A percentile compares a stretch with the other conserved stretches of the same genome.
Conservation (phyloP, 2,888 invertebrate genomes). For the Drosophila lutescens region DNA sequence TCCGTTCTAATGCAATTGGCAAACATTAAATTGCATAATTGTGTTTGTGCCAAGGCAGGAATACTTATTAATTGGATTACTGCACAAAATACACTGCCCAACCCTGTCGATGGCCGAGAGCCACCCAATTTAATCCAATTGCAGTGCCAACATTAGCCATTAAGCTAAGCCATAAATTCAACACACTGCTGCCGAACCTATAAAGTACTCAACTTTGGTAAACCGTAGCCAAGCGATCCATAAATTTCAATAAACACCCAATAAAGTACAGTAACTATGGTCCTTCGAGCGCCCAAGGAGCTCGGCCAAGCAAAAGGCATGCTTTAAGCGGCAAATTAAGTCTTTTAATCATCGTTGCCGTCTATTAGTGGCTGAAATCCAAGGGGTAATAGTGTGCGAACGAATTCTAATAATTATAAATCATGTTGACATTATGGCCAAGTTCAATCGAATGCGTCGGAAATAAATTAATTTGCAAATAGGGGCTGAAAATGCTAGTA, state of each 20-base stretch:
- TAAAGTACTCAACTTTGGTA: slow-evolving; percentile 53
- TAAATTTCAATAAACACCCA: slow-evolving; percentile 72
- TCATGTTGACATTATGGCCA: slow-evolving; percentile 9
- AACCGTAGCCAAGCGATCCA: slow-evolving; percentile 34
- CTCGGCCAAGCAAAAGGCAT: not conserved
- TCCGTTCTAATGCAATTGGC: not conserved
- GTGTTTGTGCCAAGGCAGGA: not conserved
- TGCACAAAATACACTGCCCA: slow-evolving; percentile 5
- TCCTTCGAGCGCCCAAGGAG: not conserved
- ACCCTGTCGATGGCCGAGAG: not conserved
- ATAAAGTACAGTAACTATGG: slow-evolving; percentile 57
- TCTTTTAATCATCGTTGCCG: slow-evolving; percentile 58
- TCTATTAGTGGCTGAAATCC: slow-evolving; percentile 9
- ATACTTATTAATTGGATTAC: slow-evolving; percentile 7
- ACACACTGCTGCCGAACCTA: slow-evolving; percentile 36
- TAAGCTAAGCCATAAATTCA: slow-evolving; percentile 57
- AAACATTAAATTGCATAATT: not conserved
- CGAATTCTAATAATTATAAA: slow-evolving; percentile 20
- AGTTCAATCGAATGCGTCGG: not conserved
- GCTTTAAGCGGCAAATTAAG: slow-evolving; percentile 56
- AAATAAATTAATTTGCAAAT: not conserved
- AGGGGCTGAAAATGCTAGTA: no score
- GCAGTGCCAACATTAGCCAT: slow-evolving; percentile 46
- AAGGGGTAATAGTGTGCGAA: slow-evolving; percentile 14
- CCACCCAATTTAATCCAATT: slow-evolving; percentile 18